Base-by-base conservation (phyloP, 23 tunicate genomes). In the Trididemnum clinides region DNA sequence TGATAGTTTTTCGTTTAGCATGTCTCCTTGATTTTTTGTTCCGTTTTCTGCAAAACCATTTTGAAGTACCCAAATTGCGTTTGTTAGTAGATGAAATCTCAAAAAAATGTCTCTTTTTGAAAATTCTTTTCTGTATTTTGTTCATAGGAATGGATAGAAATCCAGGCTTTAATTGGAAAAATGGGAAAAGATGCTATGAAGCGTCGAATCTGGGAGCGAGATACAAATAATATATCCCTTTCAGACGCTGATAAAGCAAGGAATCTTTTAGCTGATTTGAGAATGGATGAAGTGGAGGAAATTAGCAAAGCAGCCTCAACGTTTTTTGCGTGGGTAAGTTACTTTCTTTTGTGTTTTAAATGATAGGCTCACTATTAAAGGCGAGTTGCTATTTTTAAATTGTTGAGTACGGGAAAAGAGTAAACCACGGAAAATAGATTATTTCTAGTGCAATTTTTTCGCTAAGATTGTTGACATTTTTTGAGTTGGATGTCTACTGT, bases 291-390 rank as follows among this genome's bases (percentile, higher is more conserved):
- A 23, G 25, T 78, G 25, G 83, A 51, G 31, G 69, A 30, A 51
- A 54, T 51, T 20, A 78, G 83, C 69, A 51, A 78, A 51, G 83
- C 83, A 3, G 37, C 83, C 23, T 34, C 83, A 21, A 37, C 37
- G 71, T 78, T 78, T 78, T 78, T 78, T 51, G 83, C 83, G 2
- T 78, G 83, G 83, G 83, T 78, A 32, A 51, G 81, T 71, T 10
- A 10, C 10, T 10, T 49, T 10, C 15, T 10, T 10, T 10, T 10
- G 54, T 15, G 15, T 15, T 15, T 49, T 10, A 49, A 10, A 49
- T 10, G 54, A 15, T 49, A 10, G 54, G 15, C 10, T 15, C 15
- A 49, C n/a, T n/a, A n/a, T n/a, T n/a, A n/a, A n/a, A n/a, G n/a
- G n/a, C n/a, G n/a, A n/a, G n/a, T n/a, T n/a, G n/a, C n/a, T n/a